A percentile compares a stretch with the other conserved stretches of the same genome.
Evolutionary conservation across 2,888 invertebrate genomes (phyloP).

Genomic region (Drosophila paranaensis): DNA sequence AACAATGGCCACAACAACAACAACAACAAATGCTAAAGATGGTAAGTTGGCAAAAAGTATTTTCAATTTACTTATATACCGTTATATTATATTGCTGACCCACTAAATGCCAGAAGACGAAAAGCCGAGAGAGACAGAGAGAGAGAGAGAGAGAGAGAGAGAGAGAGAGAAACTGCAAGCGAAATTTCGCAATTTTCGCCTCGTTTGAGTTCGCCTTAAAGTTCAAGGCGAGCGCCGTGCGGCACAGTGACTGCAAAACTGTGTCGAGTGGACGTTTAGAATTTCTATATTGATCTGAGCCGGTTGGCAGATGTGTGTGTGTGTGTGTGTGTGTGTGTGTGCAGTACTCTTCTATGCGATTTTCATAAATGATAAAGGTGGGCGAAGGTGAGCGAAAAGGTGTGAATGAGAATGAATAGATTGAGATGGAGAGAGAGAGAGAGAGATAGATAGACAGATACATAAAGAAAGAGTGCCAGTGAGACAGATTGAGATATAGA

Average conservation of each 20-base stretch:
- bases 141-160: no score
- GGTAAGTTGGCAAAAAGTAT: slow-evolving; percentile 86
- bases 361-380: background rate
- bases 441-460: background rate
- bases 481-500: background rate
- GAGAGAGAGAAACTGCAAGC: background rate
- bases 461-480: no score
- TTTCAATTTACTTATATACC: slow-evolving; percentile 7
- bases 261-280: background rate
- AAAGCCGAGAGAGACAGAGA: no score
- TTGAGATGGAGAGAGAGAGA: background rate
- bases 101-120: slow-evolving; percentile 12
- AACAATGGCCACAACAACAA: slow-evolving; percentile 63
- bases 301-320: background rate
- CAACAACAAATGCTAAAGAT: slow-evolving; percentile 89
- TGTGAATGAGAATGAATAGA: no score
- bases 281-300: background rate
- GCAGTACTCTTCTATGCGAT: background rate
- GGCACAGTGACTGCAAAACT: slow-evolving; percentile 22
- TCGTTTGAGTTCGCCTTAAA: slow-evolving; percentile 18
- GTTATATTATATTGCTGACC: slow-evolving; percentile 27
- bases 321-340: background rate
- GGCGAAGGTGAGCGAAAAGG: no score
- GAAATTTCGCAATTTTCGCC: slow-evolving; percentile 11
- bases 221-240: slow-evolving; percentile 32